phyloP scores from a whole-genome alignment of 1,140 invertebrate genomes.

The Lepeophtheirus salmonis region DNA sequence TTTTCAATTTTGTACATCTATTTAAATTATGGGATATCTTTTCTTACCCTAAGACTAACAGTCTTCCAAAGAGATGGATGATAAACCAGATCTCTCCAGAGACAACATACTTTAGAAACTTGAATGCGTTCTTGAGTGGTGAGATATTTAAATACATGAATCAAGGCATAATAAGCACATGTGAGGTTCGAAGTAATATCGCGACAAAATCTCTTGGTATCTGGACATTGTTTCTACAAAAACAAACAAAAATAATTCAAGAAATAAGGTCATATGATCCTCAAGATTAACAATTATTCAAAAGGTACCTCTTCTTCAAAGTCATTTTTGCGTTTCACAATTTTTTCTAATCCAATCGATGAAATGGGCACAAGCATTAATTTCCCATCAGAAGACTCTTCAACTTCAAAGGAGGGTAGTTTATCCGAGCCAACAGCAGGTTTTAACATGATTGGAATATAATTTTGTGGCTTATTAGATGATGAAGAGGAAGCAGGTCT shows the following conservation, averaged over 20 bases:
- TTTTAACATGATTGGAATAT: constrained; percentile 15
- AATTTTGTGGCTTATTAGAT: too few relatives aligned
- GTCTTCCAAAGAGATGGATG: constrained; percentile 10
- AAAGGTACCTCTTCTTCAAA: neutral
- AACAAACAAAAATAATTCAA: too few relatives aligned
- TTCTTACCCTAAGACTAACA: constrained; percentile 11
- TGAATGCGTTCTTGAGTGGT: neutral
- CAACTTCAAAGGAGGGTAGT: constrained; percentile 12
- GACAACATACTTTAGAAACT: constrained; percentile 5
- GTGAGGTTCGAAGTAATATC: constrained; percentile 5
- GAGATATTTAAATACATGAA: constrained; percentile 17
- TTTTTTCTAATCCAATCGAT: neutral
- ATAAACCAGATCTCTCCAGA: constrained; percentile 6
- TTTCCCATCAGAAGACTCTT: constrained; percentile 7
- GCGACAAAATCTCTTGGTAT: neutral
- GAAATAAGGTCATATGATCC: too few relatives aligned
- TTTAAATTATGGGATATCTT: too few relatives aligned
- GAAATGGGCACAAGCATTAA: constrained; percentile 1
- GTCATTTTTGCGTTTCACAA: neutral
- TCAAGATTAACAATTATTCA: neutral
- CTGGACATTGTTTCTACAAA: neutral
- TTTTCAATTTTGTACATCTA: too few relatives aligned
- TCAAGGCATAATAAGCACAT: constrained; percentile 6
- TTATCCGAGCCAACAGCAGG: neutral
- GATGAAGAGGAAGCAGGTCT: neutral